A percentile compares a stretch with the other conserved stretches of the same genome.
These are phyloP conservation scores for Pyrrhia umbra DNA, from an alignment of 2,888 invertebrate species.

Conservation along the genomic window DNA sequence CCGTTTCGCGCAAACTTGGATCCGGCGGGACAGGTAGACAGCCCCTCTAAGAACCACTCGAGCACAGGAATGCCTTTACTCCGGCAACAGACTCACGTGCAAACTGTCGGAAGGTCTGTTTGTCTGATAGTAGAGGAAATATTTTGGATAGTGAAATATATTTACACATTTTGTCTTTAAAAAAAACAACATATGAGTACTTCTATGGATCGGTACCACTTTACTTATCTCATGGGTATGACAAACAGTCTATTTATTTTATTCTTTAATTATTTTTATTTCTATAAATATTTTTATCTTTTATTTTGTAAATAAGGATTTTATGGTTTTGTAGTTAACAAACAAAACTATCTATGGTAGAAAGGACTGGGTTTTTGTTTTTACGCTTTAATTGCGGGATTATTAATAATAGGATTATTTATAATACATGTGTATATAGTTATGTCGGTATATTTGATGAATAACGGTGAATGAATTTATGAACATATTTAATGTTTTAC, in stretches of 20 bases:
- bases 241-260: no score
- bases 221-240: no score
- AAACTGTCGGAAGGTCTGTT: slow-evolving; percentile 43
- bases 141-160: slow-evolving; percentile 9
- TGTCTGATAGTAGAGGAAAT: slow-evolving; percentile 27
- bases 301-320: no score
- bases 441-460: background rate
- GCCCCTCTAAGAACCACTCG: slow-evolving; percentile 68
- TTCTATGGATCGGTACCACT: background rate
- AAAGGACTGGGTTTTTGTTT: no score
- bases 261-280: no score
- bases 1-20: slow-evolving; percentile 55
- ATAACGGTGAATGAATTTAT: background rate
- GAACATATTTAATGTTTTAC: slow-evolving; percentile 40
- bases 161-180: slow-evolving; percentile 1
- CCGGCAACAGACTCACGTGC: slow-evolving; percentile 65
- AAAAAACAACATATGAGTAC: background rate
- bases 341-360: no score
- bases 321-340: no score
- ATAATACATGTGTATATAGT: no score
- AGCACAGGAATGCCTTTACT: slow-evolving; percentile 71
- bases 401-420: no score
- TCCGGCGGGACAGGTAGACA: slow-evolving; percentile 60
- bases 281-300: no score
- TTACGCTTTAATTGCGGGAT: no score